These are phyloP conservation scores for Mactromeris polynyma DNA, from an alignment of 2,888 invertebrate genomes.

Conservation along the genomic window DNA sequence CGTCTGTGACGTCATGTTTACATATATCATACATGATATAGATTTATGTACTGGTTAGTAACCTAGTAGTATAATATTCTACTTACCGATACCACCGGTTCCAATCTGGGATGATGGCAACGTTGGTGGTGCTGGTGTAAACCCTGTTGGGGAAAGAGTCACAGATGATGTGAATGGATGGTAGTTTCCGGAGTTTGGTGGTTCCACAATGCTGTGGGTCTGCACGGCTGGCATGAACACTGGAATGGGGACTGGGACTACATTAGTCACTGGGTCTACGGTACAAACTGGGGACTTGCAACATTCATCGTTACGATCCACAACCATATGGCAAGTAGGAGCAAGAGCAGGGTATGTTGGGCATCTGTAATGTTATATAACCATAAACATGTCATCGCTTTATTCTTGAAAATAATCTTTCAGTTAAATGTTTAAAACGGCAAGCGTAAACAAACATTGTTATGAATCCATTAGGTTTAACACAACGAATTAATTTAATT, in stretches of 20 bases:
- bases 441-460: too few relatives aligned
- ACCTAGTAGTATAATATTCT: not conserved
- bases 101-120: slow-evolving; percentile 42
- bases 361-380: slow-evolving; percentile 62
- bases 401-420: too few relatives aligned
- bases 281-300: slow-evolving; percentile 74
- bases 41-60: not conserved
- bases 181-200: slow-evolving; percentile 69
- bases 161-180: slow-evolving; percentile 69
- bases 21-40: too few relatives aligned
- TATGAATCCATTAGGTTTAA: too few relatives aligned
- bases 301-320: slow-evolving; percentile 75
- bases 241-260: slow-evolving; percentile 75
- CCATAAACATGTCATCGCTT: too few relatives aligned
- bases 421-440: too few relatives aligned
- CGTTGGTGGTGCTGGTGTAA: slow-evolving; percentile 78
- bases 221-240: slow-evolving; percentile 74
- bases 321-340: slow-evolving; percentile 68
- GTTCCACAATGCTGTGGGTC: slow-evolving; percentile 73
- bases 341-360: slow-evolving; percentile 72
- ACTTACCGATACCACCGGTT: slow-evolving; percentile 73
- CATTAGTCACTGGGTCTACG: slow-evolving; percentile 72
- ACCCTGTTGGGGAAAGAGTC: slow-evolving; percentile 65
- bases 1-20: too few relatives aligned
- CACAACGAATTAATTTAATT: too few relatives aligned